Evolutionary conservation across 2,888 invertebrate genomes (phyloP).

Genomic region (Dascillus cervinus): DNA sequence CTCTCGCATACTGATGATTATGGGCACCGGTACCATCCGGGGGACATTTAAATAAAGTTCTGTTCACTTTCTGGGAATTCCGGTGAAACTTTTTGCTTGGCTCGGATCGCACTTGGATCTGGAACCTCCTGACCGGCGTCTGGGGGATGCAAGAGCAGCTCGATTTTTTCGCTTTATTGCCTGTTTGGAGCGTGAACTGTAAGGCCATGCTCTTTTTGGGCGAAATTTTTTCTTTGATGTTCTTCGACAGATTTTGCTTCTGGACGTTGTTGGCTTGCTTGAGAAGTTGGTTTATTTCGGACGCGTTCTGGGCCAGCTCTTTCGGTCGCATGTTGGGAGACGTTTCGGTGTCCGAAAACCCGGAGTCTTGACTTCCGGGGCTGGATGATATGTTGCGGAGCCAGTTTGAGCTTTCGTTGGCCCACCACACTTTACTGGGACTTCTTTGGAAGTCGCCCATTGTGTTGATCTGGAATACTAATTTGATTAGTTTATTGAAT

Average conservation of each 20-base stretch:
- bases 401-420: constrained; percentile 27
- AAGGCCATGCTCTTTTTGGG: constrained; percentile 24
- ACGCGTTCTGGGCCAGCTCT: constrained; percentile 28
- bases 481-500: too few species aligned
- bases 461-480: not conserved
- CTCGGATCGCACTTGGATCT: constrained; percentile 18
- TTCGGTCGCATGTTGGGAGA: constrained; percentile 37
- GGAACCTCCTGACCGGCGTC: constrained; percentile 15
- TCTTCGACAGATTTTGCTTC: constrained; percentile 32
- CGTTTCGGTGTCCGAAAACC: constrained; percentile 71
- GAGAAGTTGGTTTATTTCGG: constrained; percentile 1
- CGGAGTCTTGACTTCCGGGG: constrained; percentile 72
- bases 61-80: constrained; percentile 21
- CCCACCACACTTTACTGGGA: constrained; percentile 64
- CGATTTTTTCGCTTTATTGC: not conserved
- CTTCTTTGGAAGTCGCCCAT: constrained; percentile 62
- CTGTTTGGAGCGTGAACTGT: constrained; percentile 10
- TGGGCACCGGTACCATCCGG: constrained; percentile 5
- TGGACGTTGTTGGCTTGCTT: too few species aligned
- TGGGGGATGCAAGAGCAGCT: constrained; percentile 1
- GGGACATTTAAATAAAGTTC: constrained; percentile 12
- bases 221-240: constrained; percentile 41
- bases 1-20: constrained; percentile 35
- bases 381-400: constrained; percentile 49
- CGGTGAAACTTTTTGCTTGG: constrained; percentile 18